Base-by-base conservation (phyloP, 1,140 invertebrate species). In the Cyclina sinensis region DNA sequence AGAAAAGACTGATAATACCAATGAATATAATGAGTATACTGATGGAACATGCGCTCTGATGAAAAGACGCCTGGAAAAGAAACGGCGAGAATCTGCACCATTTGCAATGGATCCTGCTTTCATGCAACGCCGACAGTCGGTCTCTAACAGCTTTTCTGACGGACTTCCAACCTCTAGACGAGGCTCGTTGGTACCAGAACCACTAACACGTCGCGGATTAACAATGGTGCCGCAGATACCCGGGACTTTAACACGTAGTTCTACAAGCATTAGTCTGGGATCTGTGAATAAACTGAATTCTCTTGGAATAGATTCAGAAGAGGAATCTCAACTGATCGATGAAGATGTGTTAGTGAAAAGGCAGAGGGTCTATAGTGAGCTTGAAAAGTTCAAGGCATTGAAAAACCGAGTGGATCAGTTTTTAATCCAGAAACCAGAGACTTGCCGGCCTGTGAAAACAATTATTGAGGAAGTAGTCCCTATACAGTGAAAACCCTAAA, bases 1-100 rank as follows among this genome's bases (percentile, higher is more conserved):
- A 51, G 89, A 90, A 76, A 83, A 87, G 32, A 81, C 85, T 18
- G 74, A 89, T n/a, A 30, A 51, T 73, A 39, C 86, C 74, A 76
- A 46, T 70, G 73, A 68, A 57, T 90, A 90, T 18, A 90, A 92
- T 54, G 86, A 90, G 24, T 92, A 90, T 54, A 93, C 93, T 0
- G 92, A 93, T 79, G 93, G 93, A 1, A 90, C 92, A 0, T 93
- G 93, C 80, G 82, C 85, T 27, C 62, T 93, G 48, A 90, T 93
- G 76, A 91, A 92, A 59, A 86, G 93, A 57, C 92, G 92, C 62
- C 87, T 93, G 70, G 90, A 93, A 68, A 93, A 92, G 65, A 88
- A 88, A 24, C 30, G 91, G 21, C 78, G 89, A 24, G 79, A 82
- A 54, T 88, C 86, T 4, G 46, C 57, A 18, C 46, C 78, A 5